Evolutionary conservation across 2,797 vertebrate genomes (phyloP), one percentile per base, ranked within the genome.

Genomic region (Rhynchonycteris naso): DNA sequence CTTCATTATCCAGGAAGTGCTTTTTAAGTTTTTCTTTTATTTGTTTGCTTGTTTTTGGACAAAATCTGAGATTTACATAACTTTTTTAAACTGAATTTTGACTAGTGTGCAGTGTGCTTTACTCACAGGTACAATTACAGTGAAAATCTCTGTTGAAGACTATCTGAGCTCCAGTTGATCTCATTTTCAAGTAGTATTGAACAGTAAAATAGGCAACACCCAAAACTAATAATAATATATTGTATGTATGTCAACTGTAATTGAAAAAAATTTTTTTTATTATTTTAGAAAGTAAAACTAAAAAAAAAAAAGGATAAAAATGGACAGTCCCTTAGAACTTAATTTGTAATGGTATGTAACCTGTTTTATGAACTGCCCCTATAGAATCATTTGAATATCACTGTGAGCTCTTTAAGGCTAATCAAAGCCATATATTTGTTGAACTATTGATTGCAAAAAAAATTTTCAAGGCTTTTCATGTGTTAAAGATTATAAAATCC

Each of bases 401-500:
- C 10, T 54, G 79, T 93, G 35, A 95, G 7, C 47, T 71, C 24
- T 95, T 93, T 84, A 58, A 93, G 71, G 54, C 82, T 94, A 71
- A 61, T 58, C 28, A 92, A 90, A 92, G 47, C 63, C 54, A 0
- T 72, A 13, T 81, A 33, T 71, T 38, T 90, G 43, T 54, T 80
- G 19, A 90, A 88, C n/a, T 91, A 69, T 74, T 85, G 63, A 81
- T 74, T 91, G 6, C 22, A 90, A 54, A 82, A 95, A 82, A 24
- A 82, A 79, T 82, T 94, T 87, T 90, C 16, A 30, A 66, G 38
- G 28, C 19, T 94, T 78, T 61, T 88, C 18, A 19, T 59, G 30
- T 91, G 86, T 96, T 94, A 80, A 72, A 96, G 52, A 54, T 96
- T 96, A 50, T 95, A 91, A 93, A 95, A 72, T 75, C 35, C 54